Conservation (phyloP, 2,113 vertebrate species). For the Planiliza haematocheilus region DNA sequence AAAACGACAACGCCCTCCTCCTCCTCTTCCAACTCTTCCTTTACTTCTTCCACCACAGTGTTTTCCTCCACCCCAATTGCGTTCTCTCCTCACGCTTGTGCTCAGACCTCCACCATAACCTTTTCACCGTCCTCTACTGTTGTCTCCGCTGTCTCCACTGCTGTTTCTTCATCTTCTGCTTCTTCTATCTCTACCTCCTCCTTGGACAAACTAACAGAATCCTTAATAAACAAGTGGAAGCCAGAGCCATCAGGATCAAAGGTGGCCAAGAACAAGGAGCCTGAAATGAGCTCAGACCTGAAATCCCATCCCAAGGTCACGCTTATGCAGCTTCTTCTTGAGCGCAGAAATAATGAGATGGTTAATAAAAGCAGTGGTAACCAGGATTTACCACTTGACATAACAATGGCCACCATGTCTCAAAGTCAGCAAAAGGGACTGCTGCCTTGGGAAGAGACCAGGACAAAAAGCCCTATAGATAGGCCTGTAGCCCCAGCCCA, state of each 20-base stretch:
- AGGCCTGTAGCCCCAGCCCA: conserved; percentile 74
- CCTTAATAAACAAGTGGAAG: conserved; percentile 94
- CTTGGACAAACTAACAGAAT: conserved; percentile 93
- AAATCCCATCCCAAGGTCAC: conserved; percentile 95
- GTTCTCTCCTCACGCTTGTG: conserved; percentile 77
- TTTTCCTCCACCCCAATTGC: conserved; percentile 63
- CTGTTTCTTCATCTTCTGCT: conserved; percentile 66
- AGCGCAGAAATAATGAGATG: conserved; percentile 91
- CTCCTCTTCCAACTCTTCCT: conserved; percentile 73
- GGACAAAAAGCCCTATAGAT: conserved; percentile 85
- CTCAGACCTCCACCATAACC: conserved; percentile 51
- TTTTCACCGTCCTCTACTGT: conserved; percentile 77
- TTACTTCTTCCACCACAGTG: conserved; percentile 55
- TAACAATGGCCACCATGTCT: conserved; percentile 85
- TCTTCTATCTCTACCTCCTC: conserved; percentile 83
- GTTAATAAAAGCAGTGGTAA: conserved; percentile 82
- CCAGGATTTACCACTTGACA: conserved; percentile 84
- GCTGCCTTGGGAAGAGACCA: conserved; percentile 79
- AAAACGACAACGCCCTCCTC: conserved; percentile 48
- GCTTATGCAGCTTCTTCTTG: conserved; percentile 94
- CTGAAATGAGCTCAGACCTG: conserved; percentile 86
- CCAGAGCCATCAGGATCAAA: conserved; percentile 87
- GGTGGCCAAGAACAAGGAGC: conserved; percentile 83
- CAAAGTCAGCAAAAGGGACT: conserved; percentile 84
- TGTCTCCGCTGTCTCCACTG: conserved; percentile 56